Percentiles rank a stretch among this genome's conserved stretches.
Conservation (phyloP, 2,113 vertebrate genomes). For the Psettodes erumei region DNA sequence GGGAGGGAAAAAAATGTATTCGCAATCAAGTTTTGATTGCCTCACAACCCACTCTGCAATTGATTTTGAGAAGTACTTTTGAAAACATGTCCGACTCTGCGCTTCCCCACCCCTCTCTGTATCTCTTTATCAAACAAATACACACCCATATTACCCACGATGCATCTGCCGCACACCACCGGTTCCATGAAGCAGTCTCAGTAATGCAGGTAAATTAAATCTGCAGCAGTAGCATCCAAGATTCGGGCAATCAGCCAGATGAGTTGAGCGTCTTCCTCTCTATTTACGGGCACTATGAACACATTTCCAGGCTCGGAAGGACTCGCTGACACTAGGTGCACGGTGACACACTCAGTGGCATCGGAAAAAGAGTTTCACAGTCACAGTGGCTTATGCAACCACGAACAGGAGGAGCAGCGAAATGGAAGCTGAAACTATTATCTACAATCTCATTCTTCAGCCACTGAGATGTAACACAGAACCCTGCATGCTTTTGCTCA, state of each 20-base stretch:
- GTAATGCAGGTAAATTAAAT: conserved; percentile 76
- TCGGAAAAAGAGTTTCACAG: conserved; percentile 35
- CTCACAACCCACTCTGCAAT: not conserved
- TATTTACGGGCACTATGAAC: conserved; percentile 65
- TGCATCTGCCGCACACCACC: conserved; percentile 43
- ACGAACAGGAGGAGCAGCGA: conserved; percentile 20
- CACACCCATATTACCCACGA: conserved; percentile 44
- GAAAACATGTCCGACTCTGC: conserved; percentile 18
- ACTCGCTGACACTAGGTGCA: conserved; percentile 28
- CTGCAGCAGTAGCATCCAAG: conserved; percentile 57
- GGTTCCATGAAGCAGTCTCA: conserved; percentile 55
- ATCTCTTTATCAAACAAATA: conserved; percentile 31
- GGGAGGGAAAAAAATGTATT: conserved; percentile 27
- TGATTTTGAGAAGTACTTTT: conserved; percentile 49
- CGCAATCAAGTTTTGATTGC: conserved; percentile 31
- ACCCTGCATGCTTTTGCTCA: conserved; percentile 31
- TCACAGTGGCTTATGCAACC: conserved; percentile 46
- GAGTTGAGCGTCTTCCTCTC: conserved; percentile 56
- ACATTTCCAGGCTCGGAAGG: conserved; percentile 52
- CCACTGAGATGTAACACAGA: conserved; percentile 60
- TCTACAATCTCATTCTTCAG: conserved; percentile 61
- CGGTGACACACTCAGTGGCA: conserved; percentile 31
- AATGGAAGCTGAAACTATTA: conserved; percentile 62
- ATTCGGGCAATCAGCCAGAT: conserved; percentile 65
- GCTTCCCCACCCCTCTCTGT: not conserved